A percentile compares a stretch with the other conserved stretches of the same genome.
These are phyloP conservation scores for Drosophila quinaria DNA, from an alignment of 2,888 invertebrate genomes.

Conservation along the genomic window DNA sequence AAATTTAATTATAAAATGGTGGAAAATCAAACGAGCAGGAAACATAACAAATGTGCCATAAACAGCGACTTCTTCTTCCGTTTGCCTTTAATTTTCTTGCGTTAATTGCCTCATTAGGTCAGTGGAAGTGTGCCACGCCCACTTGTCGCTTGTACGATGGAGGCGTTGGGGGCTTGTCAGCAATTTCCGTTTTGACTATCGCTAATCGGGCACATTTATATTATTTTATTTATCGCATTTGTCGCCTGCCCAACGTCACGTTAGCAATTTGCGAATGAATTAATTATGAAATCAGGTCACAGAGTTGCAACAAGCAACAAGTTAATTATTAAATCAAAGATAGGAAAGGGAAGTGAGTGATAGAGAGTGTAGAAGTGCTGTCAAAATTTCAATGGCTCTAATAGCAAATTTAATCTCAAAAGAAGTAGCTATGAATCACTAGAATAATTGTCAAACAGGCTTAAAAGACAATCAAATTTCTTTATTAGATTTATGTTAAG, in stretches of 20 bases:
- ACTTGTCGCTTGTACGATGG: too few relatives aligned
- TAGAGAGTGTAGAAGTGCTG: neutral
- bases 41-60: slow-evolving; percentile 4
- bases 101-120: slow-evolving; percentile 46
- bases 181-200: slow-evolving; percentile 56
- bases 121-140: slow-evolving; percentile 26
- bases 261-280: slow-evolving; percentile 63
- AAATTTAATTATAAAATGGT: slow-evolving; percentile 7
- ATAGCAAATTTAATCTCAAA: too few relatives aligned
- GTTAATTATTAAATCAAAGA: slow-evolving; percentile 11
- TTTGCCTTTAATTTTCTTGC: neutral
- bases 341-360: neutral
- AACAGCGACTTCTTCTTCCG: neutral
- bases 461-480: neutral
- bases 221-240: slow-evolving; percentile 69
- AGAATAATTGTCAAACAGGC: too few relatives aligned
- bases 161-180: slow-evolving; percentile 20
- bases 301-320: slow-evolving; percentile 36
- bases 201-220: slow-evolving; percentile 59
- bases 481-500: too few relatives aligned
- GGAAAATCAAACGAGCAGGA: neutral
- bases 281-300: slow-evolving; percentile 64
- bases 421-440: too few relatives aligned
- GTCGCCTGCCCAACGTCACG: slow-evolving; percentile 42
- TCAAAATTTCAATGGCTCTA: too few relatives aligned